A percentile compares a stretch with the other conserved stretches of the same genome.
These are phyloP conservation scores for Eupithecia insigniata DNA, from an alignment of 2,888 invertebrate genomes.

Conservation along the genomic window DNA sequence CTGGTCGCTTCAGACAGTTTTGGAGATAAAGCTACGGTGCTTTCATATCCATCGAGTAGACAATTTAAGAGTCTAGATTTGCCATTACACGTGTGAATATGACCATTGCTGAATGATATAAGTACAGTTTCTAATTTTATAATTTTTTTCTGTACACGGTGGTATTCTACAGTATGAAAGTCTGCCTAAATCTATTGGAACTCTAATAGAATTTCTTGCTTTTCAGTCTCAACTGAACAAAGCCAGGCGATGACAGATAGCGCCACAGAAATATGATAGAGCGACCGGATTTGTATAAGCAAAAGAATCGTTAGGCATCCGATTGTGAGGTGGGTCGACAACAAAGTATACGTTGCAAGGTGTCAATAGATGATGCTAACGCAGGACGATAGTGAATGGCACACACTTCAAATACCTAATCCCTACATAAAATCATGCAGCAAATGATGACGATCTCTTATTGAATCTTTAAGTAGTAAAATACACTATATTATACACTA, in stretches of 20 bases:
- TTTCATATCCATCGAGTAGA: not conserved
- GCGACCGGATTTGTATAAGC: too few species aligned
- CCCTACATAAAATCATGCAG: not conserved
- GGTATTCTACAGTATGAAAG: not conserved
- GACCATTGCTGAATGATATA: not conserved
- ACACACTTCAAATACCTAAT: too few species aligned
- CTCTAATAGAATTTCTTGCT: too few species aligned
- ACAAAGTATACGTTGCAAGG: not conserved
- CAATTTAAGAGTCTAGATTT: not conserved
- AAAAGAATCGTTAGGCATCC: too few species aligned
- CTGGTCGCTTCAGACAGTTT: constrained; percentile 1
- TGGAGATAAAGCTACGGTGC: constrained; percentile 3
- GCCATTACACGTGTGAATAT: not conserved
- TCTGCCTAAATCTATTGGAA: not conserved
- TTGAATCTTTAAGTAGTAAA: not conserved
- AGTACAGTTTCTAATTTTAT: not conserved
- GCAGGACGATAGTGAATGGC: too few species aligned
- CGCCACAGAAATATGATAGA: not conserved
- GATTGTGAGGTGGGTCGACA: too few species aligned
- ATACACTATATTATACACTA: too few species aligned
- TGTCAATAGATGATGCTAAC: too few species aligned
- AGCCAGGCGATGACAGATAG: not conserved
- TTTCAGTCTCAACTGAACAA: too few species aligned
- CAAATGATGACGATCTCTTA: not conserved
- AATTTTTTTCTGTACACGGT: not conserved